phyloP scores from a whole-genome alignment of 2,113 vertebrate genomes.

The Chaetodon trifascialis region DNA sequence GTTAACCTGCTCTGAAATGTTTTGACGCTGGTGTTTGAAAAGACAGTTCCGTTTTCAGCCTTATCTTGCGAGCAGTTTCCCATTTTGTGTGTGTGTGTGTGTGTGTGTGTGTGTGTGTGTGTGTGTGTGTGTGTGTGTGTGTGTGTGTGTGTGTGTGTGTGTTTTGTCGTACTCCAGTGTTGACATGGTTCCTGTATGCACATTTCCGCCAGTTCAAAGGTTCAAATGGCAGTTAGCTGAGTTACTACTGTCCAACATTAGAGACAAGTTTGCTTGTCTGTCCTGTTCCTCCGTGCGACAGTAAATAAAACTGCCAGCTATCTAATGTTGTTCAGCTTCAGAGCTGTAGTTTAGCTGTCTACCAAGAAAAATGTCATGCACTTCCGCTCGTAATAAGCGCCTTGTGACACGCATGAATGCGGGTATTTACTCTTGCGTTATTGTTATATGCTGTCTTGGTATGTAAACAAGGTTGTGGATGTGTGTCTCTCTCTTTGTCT shows the following conservation, averaged over 20 bases:
- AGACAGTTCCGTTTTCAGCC: too few relatives aligned
- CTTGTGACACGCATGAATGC: conserved; percentile 46
- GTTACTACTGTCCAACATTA: background rate
- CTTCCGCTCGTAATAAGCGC: conserved; percentile 47
- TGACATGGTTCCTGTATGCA: conserved; percentile 23
- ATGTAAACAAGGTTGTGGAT: conserved; percentile 38
- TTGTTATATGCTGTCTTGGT: conserved; percentile 11
- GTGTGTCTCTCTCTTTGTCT: conserved; percentile 12
- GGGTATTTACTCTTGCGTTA: conserved; percentile 6
- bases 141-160: background rate
- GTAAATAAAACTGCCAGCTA: background rate
- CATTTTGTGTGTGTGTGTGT: background rate
- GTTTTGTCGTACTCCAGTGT: conserved; percentile 4
- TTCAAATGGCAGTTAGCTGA: conserved; percentile 5
- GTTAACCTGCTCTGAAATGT: background rate
- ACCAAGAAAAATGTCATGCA: conserved; percentile 11
- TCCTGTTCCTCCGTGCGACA: background rate
- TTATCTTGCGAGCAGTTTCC: background rate
- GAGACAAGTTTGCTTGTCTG: background rate
- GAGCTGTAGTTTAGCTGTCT: background rate
- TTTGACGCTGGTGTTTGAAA: background rate
- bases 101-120: background rate
- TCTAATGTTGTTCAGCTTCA: background rate
- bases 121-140: background rate
- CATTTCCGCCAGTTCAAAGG: conserved; percentile 46